Percentiles rank a stretch among this genome's conserved stretches.
Evolutionary conservation across 2,888 invertebrate species (phyloP).

Genomic region (Minunthozetes semirufus): DNA sequence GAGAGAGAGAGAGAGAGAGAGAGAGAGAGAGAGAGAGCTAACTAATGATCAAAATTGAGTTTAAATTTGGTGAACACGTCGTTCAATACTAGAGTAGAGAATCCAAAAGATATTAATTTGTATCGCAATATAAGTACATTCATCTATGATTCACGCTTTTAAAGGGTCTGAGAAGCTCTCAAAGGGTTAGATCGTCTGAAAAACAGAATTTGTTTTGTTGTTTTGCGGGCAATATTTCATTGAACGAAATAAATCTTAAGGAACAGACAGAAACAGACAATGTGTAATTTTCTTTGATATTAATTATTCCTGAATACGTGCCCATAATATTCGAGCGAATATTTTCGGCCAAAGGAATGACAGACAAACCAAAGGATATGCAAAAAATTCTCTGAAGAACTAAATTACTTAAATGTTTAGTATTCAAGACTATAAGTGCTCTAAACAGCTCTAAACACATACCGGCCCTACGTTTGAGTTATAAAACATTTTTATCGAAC

Average conservation of each 20-base stretch:
- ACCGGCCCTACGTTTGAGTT: neutral
- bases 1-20: neutral
- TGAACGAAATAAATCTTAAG: slow-evolving; percentile 16
- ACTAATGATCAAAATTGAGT: neutral
- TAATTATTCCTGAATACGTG: slow-evolving; percentile 19
- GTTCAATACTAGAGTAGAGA: neutral
- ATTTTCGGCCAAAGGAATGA: neutral
- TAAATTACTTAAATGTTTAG: neutral
- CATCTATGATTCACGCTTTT: slow-evolving; percentile 1
- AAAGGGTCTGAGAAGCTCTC: neutral
- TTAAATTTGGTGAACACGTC: slow-evolving; percentile 20
- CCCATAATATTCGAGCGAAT: neutral
- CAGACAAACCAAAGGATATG: neutral
- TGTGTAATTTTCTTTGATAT: slow-evolving; percentile 20
- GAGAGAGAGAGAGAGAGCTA: neutral
- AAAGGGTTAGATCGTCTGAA: neutral
- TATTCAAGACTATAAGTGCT: neutral
- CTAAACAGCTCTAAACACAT: neutral
- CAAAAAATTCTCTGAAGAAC: neutral
- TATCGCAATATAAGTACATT: neutral
- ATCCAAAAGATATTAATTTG: neutral
- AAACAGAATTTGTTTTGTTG: neutral
- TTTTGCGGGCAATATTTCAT: neutral
- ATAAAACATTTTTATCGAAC: neutral
- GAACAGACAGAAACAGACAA: neutral